Evolutionary conservation across 2,113 vertebrate genomes (phyloP).

Genomic region (Garra rufa): DNA sequence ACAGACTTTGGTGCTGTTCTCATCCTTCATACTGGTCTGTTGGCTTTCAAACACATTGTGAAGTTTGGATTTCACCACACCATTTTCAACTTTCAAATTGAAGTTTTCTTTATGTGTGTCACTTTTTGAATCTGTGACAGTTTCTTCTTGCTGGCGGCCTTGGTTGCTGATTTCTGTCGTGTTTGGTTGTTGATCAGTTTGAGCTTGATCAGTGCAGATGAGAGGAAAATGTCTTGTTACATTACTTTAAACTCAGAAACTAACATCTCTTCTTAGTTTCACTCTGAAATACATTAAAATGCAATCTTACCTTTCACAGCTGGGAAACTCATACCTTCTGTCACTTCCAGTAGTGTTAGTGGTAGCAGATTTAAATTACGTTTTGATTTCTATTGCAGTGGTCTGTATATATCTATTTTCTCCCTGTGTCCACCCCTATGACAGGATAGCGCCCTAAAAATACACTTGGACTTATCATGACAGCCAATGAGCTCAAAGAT

Average conservation of each 20-base stretch:
- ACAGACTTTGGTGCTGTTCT: slow-evolving; percentile 11
- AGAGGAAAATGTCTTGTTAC: slow-evolving; percentile 64
- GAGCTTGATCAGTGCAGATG: slow-evolving; percentile 50
- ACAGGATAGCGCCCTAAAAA: slow-evolving; percentile 58
- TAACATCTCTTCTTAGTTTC: background rate
- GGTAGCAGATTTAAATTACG: background rate
- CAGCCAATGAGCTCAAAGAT: slow-evolving; percentile 56
- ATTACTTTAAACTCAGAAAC: slow-evolving; percentile 19
- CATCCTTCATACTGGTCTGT: background rate
- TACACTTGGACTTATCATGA: slow-evolving; percentile 54
- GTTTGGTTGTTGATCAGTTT: slow-evolving; percentile 43
- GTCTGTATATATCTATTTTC: slow-evolving; percentile 54
- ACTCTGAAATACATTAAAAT: slow-evolving; percentile 8
- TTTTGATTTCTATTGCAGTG: slow-evolving; percentile 43
- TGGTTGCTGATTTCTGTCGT: slow-evolving; percentile 56
- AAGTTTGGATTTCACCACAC: slow-evolving; percentile 22
- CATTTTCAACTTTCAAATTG: slow-evolving; percentile 35
- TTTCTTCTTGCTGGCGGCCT: slow-evolving; percentile 44
- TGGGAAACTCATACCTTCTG: slow-evolving; percentile 35
- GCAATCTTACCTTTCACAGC: slow-evolving; percentile 48
- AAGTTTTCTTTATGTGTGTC: slow-evolving; percentile 14
- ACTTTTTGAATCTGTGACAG: slow-evolving; percentile 13
- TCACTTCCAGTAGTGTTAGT: background rate
- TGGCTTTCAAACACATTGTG: slow-evolving; percentile 26
- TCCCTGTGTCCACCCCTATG: slow-evolving; percentile 51